Conservation (phyloP, 2,888 invertebrate species). For the Macroteleia sp. region DNA sequence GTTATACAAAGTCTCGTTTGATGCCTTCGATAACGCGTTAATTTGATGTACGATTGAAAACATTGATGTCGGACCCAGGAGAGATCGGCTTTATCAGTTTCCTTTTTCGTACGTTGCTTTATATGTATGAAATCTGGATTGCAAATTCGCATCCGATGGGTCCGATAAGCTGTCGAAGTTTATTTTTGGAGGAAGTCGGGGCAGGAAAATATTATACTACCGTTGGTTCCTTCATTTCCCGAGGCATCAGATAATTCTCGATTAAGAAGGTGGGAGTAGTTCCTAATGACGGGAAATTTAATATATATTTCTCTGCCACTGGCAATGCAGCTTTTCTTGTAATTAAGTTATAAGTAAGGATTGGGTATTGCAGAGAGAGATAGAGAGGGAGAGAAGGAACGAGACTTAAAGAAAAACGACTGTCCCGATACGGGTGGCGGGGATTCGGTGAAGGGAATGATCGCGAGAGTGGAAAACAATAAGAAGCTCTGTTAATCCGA, state of each 20-base stretch:
- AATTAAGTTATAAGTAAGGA: slow-evolving; percentile 83
- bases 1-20: slow-evolving; percentile 11
- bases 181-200: slow-evolving; percentile 7
- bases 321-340: slow-evolving; percentile 79
- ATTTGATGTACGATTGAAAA: slow-evolving; percentile 47
- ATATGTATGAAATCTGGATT: slow-evolving; percentile 16
- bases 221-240: slow-evolving; percentile 8
- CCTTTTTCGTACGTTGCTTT: slow-evolving; percentile 2
- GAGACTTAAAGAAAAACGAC: slow-evolving; percentile 36
- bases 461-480: slow-evolving; percentile 83
- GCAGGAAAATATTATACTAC: slow-evolving; percentile 17
- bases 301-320: slow-evolving; percentile 73
- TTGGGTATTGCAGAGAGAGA: slow-evolving; percentile 38
- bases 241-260: slow-evolving; percentile 44
- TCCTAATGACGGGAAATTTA: slow-evolving; percentile 82
- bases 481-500: slow-evolving; percentile 81
- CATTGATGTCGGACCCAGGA: neutral
- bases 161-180: slow-evolving; percentile 18
- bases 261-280: slow-evolving; percentile 61
- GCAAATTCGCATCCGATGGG: slow-evolving; percentile 13
- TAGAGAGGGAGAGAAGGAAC: slow-evolving; percentile 46
- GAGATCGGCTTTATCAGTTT: slow-evolving; percentile 31
- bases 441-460: slow-evolving; percentile 43
- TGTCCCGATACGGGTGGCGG: slow-evolving; percentile 38
- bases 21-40: slow-evolving; percentile 57